A percentile compares a stretch with the other conserved stretches of the same genome.
phyloP scores from a whole-genome alignment of 23 tunicate species.

The Oikopleura vanhoeffeni region DNA sequence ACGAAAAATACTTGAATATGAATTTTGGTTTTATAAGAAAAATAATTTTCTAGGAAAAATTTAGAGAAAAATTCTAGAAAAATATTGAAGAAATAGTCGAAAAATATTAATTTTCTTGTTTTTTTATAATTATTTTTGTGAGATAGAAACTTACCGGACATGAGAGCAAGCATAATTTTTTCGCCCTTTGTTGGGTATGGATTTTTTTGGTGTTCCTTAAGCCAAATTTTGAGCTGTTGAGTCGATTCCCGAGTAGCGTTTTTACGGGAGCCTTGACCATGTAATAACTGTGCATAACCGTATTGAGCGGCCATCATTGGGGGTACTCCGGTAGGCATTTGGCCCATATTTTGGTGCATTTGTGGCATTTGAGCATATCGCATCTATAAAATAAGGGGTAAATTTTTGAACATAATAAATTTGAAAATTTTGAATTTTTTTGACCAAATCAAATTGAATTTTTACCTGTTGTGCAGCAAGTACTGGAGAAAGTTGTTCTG shows the following conservation, averaged over 20 bases:
- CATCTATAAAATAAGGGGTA: too few species aligned
- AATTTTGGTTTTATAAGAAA: not conserved
- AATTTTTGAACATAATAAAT: too few species aligned
- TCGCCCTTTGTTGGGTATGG: too few species aligned
- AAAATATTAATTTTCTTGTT: not conserved
- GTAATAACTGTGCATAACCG: conserved; percentile 10
- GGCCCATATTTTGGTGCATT: not conserved
- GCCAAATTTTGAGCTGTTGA: conserved; percentile 31
- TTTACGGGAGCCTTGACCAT: conserved; percentile 29
- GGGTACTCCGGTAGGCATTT: not conserved
- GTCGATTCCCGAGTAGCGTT: conserved; percentile 64
- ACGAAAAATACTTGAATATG: not conserved
- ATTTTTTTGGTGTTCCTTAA: conserved; percentile 46
- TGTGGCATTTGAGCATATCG: not conserved
- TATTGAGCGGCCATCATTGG: not conserved
- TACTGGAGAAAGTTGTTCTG: too few species aligned
- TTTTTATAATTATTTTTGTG: not conserved
- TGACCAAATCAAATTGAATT: too few species aligned
- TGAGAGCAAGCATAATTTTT: conserved; percentile 37
- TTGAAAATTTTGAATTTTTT: too few species aligned
- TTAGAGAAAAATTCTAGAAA: not conserved
- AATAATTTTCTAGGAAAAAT: not conserved
- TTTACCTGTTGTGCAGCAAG: too few species aligned
- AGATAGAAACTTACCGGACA: conserved; percentile 31
- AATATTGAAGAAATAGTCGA: not conserved